A percentile compares a stretch with the other conserved stretches of the same genome.
These are phyloP conservation scores for Crematogaster levior DNA, from an alignment of 2,888 invertebrate genomes.

Conservation along the genomic window DNA sequence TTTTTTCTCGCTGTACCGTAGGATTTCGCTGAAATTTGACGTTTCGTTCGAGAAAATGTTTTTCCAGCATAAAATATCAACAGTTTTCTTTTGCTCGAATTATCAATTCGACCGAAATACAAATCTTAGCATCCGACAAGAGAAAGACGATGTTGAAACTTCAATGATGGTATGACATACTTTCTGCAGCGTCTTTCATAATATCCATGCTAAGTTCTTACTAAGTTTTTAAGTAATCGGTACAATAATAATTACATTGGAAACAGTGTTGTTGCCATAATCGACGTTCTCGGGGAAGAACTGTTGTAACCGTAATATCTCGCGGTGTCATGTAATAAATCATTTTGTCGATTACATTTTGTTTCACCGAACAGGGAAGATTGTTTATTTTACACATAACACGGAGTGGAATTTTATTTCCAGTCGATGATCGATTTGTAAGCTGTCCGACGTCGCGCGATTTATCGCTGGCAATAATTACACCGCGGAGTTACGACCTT, in stretches of 20 bases:
- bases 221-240: conserved; percentile 12
- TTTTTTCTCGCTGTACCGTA: conserved; percentile 3
- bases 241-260: background rate
- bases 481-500: conserved; percentile 32
- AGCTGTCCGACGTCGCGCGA: background rate
- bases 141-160: background rate
- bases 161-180: background rate
- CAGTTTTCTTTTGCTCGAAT: background rate
- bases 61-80: background rate
- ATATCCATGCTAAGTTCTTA: too few species aligned
- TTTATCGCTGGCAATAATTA: conserved; percentile 50
- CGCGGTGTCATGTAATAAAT: conserved; percentile 36
- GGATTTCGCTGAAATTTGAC: background rate
- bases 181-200: background rate
- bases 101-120: background rate
- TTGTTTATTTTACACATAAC: too few species aligned
- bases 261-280: conserved; percentile 1
- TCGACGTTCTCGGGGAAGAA: background rate
- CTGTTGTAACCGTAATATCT: conserved; percentile 1
- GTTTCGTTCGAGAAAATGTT: background rate
- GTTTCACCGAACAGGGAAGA: conserved; percentile 39
- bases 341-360: conserved; percentile 35
- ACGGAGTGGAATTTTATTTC: conserved; percentile 40
- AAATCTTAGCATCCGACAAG: background rate
- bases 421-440: conserved; percentile 42